Conservation (phyloP, 2,888 invertebrate genomes). For the Ophioninae sp. region DNA sequence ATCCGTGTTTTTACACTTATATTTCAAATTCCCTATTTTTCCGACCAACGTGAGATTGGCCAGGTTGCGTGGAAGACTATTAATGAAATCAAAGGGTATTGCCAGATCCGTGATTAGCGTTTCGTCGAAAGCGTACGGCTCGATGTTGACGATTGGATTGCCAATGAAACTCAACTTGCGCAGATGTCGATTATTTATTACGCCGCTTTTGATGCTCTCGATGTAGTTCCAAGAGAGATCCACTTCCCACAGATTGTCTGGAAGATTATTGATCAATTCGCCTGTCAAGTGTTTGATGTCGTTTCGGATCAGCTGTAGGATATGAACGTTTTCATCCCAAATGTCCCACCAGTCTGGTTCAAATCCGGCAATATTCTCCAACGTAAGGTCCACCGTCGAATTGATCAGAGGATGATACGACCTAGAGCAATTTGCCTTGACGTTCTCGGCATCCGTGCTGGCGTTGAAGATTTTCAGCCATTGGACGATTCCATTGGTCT, state of each 20-base stretch:
- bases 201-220: slow-evolving; percentile 61
- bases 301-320: slow-evolving; percentile 68
- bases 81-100: not conserved
- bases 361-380: slow-evolving; percentile 67
- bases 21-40: not conserved
- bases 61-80: slow-evolving; percentile 47
- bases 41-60: not conserved
- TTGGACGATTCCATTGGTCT: slow-evolving; percentile 56
- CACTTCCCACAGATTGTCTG: slow-evolving; percentile 64
- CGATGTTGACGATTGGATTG: slow-evolving; percentile 78
- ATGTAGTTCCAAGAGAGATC: slow-evolving; percentile 67
- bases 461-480: slow-evolving; percentile 54
- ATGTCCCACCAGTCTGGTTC: slow-evolving; percentile 71
- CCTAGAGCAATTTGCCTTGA: slow-evolving; percentile 39
- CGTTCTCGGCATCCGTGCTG: slow-evolving; percentile 30
- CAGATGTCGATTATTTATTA: slow-evolving; percentile 72
- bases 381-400: slow-evolving; percentile 22
- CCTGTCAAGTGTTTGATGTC: slow-evolving; percentile 68
- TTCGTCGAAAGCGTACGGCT: slow-evolving; percentile 77
- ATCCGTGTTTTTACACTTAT: not conserved
- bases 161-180: slow-evolving; percentile 76
- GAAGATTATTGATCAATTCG: slow-evolving; percentile 71
- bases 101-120: slow-evolving; percentile 66
- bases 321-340: slow-evolving; percentile 50
- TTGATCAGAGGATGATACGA: not conserved